A percentile compares a stretch with the other conserved stretches of the same genome.
Evolutionary conservation across 2,888 invertebrate species (phyloP).

Genomic region (Bombylius discolor): DNA sequence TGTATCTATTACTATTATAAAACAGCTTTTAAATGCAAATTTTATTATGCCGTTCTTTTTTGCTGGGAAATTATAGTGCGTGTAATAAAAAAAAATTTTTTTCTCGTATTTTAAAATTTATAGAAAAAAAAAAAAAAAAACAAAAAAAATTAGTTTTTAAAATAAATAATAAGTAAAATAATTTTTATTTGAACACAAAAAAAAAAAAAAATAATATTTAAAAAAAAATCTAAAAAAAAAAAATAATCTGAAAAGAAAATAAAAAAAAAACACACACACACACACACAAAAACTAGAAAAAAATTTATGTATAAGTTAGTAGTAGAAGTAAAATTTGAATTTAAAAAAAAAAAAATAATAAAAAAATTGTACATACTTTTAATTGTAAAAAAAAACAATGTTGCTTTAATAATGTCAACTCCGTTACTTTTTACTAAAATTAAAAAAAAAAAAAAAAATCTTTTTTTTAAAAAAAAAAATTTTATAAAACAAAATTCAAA

Average conservation of each 20-base stretch:
- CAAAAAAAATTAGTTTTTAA: neutral
- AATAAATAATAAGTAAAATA: no score
- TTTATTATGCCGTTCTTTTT: neutral
- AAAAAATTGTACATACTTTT: neutral
- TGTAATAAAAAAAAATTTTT: neutral
- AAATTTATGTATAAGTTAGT: no score
- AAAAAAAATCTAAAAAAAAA: no score
- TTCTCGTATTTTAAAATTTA: neutral
- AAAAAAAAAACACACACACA: no score
- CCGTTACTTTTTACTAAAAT: slow-evolving; percentile 14
- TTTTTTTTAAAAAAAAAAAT: slow-evolving; percentile 9
- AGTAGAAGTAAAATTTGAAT: no score
- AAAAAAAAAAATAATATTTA: neutral
- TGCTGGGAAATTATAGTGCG: neutral
- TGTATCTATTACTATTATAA: neutral
- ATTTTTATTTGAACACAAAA: neutral
- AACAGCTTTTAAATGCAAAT: neutral
- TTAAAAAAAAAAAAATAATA: no score
- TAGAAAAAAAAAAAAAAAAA: neutral
- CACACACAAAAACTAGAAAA: no score
- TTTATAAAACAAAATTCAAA: neutral
- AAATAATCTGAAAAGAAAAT: no score
- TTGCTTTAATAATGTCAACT: slow-evolving; percentile 11
- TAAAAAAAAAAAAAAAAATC: slow-evolving; percentile 3
- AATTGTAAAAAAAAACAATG: neutral